phyloP scores from a whole-genome alignment of 2,113 vertebrate genomes.

The Mirza zaza region DNA sequence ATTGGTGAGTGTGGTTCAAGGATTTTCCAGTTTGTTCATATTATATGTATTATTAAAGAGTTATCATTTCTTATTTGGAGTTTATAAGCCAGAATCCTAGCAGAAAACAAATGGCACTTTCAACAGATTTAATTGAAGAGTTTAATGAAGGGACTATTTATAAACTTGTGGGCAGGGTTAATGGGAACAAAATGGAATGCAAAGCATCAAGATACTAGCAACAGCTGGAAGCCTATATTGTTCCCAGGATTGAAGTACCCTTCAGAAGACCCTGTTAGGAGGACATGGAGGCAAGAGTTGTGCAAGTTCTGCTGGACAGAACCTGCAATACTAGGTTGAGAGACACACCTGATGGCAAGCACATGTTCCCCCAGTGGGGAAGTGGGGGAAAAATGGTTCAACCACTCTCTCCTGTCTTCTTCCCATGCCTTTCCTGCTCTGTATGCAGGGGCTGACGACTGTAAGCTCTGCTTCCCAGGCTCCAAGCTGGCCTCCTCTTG shows the following conservation, averaged over 20 bases:
- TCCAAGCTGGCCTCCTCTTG: background rate
- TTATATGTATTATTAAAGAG: no score
- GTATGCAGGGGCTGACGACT: background rate
- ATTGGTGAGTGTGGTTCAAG: background rate
- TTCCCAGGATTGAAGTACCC: no score
- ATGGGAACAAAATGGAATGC: background rate
- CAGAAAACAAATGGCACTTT: background rate
- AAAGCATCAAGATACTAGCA: background rate
- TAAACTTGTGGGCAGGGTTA: background rate
- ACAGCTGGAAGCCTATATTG: background rate
- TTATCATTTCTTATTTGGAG: background rate
- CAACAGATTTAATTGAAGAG: background rate
- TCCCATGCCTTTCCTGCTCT: background rate
- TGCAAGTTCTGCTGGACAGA: background rate
- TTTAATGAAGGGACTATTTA: background rate
- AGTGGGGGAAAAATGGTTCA: no score
- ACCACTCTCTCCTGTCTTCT: fast-evolving
- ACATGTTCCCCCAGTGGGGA: fast-evolving
- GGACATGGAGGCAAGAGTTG: background rate
- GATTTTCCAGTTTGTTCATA: background rate
- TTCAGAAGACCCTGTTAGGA: no score
- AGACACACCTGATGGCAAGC: background rate
- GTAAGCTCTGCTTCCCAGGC: background rate
- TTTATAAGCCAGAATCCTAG: background rate
- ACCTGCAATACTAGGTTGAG: background rate